Percentiles rank a stretch among this genome's conserved stretches.
Evolutionary conservation across 1,140 invertebrate genomes (phyloP).

Genomic region (Drosophila neocordata): DNA sequence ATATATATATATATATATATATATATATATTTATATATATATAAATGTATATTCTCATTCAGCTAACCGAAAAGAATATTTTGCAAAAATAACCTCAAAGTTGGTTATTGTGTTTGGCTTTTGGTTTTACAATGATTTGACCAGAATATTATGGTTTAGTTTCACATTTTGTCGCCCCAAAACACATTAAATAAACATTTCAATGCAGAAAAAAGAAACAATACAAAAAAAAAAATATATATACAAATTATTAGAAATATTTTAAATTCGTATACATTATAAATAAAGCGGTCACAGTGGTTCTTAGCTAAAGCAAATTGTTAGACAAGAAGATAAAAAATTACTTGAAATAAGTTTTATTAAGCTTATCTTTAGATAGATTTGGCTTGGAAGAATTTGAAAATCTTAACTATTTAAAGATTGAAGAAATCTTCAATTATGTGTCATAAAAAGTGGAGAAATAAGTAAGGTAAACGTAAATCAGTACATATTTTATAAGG

Average conservation of each 20-base stretch:
- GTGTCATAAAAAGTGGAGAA: no score
- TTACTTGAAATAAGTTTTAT: no score
- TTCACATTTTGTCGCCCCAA: conserved; percentile 64
- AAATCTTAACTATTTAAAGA: no score
- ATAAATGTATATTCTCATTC: conserved; percentile 5
- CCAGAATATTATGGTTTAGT: conserved; percentile 51
- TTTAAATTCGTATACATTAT: conserved; percentile 2
- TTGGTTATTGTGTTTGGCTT: conserved; percentile 76
- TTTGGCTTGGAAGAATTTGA: no score
- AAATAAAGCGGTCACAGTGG: background rate
- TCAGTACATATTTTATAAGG: no score
- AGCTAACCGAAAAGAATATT: conserved; percentile 13
- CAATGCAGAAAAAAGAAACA: background rate
- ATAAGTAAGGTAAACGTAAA: no score
- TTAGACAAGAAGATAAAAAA: no score
- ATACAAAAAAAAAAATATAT: conserved; percentile 9
- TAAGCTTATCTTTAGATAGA: no score
- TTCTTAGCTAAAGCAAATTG: background rate
- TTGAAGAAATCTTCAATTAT: no score
- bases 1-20: conserved; percentile 53
- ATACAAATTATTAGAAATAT: conserved; percentile 8
- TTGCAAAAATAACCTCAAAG: conserved; percentile 66
- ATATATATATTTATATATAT: conserved; percentile 35
- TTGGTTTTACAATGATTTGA: conserved; percentile 66
- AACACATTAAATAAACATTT: conserved; percentile 51